Conservation (phyloP, 2,113 vertebrate species). For the Xiphophorus hellerii region DNA sequence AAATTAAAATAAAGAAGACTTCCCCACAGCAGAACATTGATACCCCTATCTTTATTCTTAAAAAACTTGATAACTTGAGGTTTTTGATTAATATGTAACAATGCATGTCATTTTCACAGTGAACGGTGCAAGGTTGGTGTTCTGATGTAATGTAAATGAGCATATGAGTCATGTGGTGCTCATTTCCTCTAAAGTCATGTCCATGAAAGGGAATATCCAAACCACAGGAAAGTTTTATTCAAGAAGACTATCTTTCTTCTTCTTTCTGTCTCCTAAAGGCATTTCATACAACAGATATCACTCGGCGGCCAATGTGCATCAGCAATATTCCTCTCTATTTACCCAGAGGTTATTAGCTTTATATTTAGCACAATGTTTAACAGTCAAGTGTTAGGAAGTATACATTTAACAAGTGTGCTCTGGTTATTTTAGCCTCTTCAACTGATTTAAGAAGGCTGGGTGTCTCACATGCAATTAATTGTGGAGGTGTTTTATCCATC, state of each 20-base stretch:
- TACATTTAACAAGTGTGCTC: conserved; percentile 56
- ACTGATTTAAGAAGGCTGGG: conserved; percentile 67
- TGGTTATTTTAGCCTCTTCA: conserved; percentile 68
- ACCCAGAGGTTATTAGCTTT: conserved; percentile 54
- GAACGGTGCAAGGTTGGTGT: conserved; percentile 63
- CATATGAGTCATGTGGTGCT: conserved; percentile 43
- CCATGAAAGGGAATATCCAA: conserved; percentile 80
- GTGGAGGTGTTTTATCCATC: conserved; percentile 85
- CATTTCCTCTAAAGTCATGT: conserved; percentile 73
- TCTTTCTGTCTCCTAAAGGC: conserved; percentile 40
- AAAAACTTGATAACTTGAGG: conserved; percentile 70
- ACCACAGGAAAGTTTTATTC: conserved; percentile 62
- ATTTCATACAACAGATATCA: conserved; percentile 36
- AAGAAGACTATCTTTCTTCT: conserved; percentile 48
- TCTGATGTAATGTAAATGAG: conserved; percentile 80
- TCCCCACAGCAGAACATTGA: conserved; percentile 14
- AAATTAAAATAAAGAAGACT: conserved; percentile 25
- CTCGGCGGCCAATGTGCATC: conserved; percentile 38
- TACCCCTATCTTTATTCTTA: conserved; percentile 23
- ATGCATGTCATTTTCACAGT: conserved; percentile 50
- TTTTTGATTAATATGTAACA: conserved; percentile 76
- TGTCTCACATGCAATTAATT: conserved; percentile 80
- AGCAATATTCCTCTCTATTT: conserved; percentile 49
- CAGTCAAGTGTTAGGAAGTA: conserved; percentile 49
- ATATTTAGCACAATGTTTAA: conserved; percentile 39